Conservation (phyloP, 2,888 invertebrate species). For the Suillia variegata region DNA sequence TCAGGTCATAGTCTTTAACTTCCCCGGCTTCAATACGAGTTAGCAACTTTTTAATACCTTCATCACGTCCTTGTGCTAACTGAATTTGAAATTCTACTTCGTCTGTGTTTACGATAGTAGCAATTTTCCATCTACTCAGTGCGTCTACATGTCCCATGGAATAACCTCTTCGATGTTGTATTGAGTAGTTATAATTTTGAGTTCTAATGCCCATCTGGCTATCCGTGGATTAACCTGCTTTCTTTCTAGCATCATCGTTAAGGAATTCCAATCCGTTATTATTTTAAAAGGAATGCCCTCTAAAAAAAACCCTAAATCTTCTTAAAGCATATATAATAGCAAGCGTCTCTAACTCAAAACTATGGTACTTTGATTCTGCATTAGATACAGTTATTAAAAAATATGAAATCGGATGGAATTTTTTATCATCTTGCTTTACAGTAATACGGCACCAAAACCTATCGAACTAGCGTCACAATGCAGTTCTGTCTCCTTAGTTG, state of each 20-base stretch:
- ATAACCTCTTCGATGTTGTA: slow-evolving; percentile 12
- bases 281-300: too few species aligned
- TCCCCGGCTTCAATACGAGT: neutral
- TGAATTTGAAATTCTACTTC: slow-evolving; percentile 22
- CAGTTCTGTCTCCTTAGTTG: neutral
- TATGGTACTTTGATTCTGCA: slow-evolving; percentile 35
- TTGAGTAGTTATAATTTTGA: slow-evolving; percentile 20
- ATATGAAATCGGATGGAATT: slow-evolving; percentile 14
- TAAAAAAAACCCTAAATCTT: too few species aligned
- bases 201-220: slow-evolving; percentile 14
- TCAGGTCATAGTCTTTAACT: slow-evolving; percentile 8
- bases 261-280: slow-evolving; percentile 22
- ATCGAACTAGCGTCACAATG: slow-evolving; percentile 5
- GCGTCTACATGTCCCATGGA: slow-evolving; percentile 22
- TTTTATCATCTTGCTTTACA: slow-evolving; percentile 13
- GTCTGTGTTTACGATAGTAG: neutral
- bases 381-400: slow-evolving; percentile 2
- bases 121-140: slow-evolving; percentile 13
- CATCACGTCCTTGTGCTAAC: slow-evolving; percentile 17
- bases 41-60: neutral
- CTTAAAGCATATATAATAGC: too few species aligned
- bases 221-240: slow-evolving; percentile 36
- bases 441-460: slow-evolving; percentile 11
- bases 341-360: too few species aligned
- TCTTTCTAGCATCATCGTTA: slow-evolving; percentile 30